Percentiles rank a stretch among this genome's conserved stretches.
Evolutionary conservation across 2,888 invertebrate genomes (phyloP).

Genomic region (Hylaea fasciaria): DNA sequence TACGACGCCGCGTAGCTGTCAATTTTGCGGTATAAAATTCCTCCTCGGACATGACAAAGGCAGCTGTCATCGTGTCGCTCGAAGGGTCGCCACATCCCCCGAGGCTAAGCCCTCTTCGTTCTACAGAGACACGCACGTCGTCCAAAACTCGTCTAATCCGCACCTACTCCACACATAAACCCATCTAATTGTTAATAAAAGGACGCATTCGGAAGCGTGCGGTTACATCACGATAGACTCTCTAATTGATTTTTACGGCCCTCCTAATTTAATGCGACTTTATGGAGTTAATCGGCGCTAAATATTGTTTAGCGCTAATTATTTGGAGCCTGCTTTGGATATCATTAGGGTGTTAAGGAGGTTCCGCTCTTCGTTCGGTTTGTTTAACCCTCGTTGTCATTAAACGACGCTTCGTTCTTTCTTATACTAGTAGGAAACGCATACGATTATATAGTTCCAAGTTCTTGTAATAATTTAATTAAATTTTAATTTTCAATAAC

Average conservation of each 20-base stretch:
- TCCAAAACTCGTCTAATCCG: slow-evolving; percentile 76
- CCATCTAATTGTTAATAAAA: slow-evolving; percentile 85
- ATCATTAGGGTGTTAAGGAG: slow-evolving; percentile 55
- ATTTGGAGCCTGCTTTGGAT: slow-evolving; percentile 64
- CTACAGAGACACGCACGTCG: slow-evolving; percentile 76
- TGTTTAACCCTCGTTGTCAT: slow-evolving; percentile 45
- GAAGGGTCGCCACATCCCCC: slow-evolving; percentile 78
- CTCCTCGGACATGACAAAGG: slow-evolving; percentile 76
- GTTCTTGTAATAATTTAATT: neutral
- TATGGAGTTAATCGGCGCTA: slow-evolving; percentile 71
- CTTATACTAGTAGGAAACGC: slow-evolving; percentile 2
- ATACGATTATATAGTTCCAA: neutral
- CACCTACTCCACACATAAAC: slow-evolving; percentile 81
- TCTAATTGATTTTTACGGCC: slow-evolving; percentile 82
- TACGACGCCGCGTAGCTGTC: slow-evolving; percentile 73
- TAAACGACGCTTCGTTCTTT: slow-evolving; percentile 30
- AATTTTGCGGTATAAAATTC: slow-evolving; percentile 81
- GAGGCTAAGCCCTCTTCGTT: slow-evolving; percentile 77
- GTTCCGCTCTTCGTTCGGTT: slow-evolving; percentile 49
- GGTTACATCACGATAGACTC: slow-evolving; percentile 73
- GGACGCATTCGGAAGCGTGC: slow-evolving; percentile 78
- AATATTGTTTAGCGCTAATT: slow-evolving; percentile 76
- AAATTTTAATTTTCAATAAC: neutral
- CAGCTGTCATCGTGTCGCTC: slow-evolving; percentile 78
- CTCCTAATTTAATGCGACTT: slow-evolving; percentile 73